A percentile compares a stretch with the other conserved stretches of the same genome.
Evolutionary conservation across 2,888 invertebrate genomes (phyloP).

Genomic region (Cinara cedri): DNA sequence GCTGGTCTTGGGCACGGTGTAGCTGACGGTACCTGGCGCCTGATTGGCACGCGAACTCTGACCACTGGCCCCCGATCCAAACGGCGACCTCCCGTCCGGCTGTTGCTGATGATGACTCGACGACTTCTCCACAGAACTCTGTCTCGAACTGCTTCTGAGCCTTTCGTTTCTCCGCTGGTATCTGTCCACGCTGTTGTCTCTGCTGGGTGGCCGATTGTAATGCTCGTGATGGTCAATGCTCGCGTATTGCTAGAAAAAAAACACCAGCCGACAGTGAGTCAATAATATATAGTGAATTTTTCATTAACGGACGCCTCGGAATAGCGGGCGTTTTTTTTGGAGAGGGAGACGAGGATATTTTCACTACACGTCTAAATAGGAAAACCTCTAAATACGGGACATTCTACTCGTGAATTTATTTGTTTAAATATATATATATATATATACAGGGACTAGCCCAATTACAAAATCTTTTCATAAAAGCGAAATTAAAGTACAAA

Average conservation of each 20-base stretch:
- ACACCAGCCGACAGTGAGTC: no score
- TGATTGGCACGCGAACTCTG: not conserved
- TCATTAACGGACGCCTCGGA: no score
- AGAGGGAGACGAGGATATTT: no score
- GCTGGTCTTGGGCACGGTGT: not conserved
- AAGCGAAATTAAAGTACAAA: no score
- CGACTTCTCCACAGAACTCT: constrained; percentile 74
- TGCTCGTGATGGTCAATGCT: constrained; percentile 93
- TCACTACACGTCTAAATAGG: no score
- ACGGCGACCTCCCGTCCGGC: not conserved
- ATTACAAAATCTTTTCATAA: no score
- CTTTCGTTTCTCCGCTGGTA: constrained; percentile 75
- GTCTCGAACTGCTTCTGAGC: constrained; percentile 72
- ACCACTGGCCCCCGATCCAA: not conserved
- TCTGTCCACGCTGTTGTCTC: constrained; percentile 84
- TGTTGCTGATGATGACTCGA: not conserved
- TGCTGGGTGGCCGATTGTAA: constrained; percentile 87
- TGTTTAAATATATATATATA: no score
- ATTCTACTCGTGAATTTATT: no score
- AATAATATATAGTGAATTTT: no score
- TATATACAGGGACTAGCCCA: no score
- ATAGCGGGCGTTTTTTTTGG: no score
- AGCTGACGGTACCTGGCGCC: not conserved
- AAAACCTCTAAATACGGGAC: no score
- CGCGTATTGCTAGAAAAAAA: constrained; percentile 64